Conservation (phyloP, 2,888 invertebrate genomes). For the Dimorphilus gyrociliatus region DNA sequence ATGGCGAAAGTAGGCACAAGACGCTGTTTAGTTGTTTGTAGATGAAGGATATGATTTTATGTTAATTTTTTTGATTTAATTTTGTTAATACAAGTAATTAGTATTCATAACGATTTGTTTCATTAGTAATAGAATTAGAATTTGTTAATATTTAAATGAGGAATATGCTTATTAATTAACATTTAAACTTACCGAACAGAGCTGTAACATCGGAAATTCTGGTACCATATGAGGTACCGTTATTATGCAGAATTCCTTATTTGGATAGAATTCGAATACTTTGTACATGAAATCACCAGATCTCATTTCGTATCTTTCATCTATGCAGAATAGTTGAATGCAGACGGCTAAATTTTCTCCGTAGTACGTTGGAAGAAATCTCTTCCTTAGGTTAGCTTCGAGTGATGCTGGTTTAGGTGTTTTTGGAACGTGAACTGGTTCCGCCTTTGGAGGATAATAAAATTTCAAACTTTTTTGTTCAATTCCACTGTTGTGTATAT, state of each 20-base stretch:
- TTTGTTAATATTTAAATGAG: too few species aligned
- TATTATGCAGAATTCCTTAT: conserved; percentile 30
- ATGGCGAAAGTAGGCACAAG: too few species aligned
- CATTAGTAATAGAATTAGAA: too few species aligned
- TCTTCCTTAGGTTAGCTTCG: conserved; percentile 8
- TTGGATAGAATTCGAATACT: conserved; percentile 32
- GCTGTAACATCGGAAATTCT: conserved; percentile 36
- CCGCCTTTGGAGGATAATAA: neutral
- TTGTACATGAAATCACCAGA: conserved; percentile 33
- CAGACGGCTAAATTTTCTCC: conserved; percentile 29
- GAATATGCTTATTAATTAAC: too few species aligned
- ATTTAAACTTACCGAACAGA: conserved; percentile 35
- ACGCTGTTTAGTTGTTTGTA: too few species aligned
- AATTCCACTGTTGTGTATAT: too few species aligned
- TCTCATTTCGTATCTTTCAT: conserved; percentile 37
- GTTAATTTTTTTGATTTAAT: too few species aligned
- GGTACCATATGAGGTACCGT: conserved; percentile 37
- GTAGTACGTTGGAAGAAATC: conserved; percentile 27
- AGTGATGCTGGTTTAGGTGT: conserved; percentile 6
- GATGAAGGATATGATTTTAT: too few species aligned
- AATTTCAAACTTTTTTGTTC: neutral
- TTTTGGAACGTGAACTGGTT: neutral
- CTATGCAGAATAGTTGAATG: conserved; percentile 38
- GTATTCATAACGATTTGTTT: too few species aligned
- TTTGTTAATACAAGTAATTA: too few species aligned